Evolutionary conservation across 2,888 invertebrate genomes (phyloP), one percentile per base, ranked within the genome.

Genomic region (Oegoconia quadripuncta): DNA sequence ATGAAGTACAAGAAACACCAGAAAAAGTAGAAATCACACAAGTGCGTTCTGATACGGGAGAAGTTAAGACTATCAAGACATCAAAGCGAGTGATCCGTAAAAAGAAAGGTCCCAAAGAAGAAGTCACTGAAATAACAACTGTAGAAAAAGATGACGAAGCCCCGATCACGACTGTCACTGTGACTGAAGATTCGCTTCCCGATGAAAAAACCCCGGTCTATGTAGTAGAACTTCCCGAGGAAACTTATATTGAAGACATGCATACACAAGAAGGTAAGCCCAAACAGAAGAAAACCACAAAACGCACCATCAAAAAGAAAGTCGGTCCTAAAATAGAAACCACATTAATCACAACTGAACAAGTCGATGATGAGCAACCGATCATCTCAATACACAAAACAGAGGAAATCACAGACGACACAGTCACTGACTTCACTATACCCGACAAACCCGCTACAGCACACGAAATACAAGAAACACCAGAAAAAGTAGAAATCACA

Each of bases 11-110:
- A 34, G 57, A 64, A 25, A n/a, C 13, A 13, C 30, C 83, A 26
- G 74, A 79, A 53, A 60, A 76, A 50, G 69, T 82, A 1, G 71
- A 77, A 50, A 64, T 74, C 3, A 56, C 60, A 2, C 64, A 48
- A 43, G 55, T 66, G 4, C 48, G 56, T 22, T 70, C 64, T 8
- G 62, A 48, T 23, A 12, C 40, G 3, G 42, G 46, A 9, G 42
- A 48, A n/a, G 32, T 22, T 12, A 47, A 45, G 9, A 46, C 46
- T 1, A 37, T 48, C 5, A 50, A 46, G 28, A 50, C 46, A 0
- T 47, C 46, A 0, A 52, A 47, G 31, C 46, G 47, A 1, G 59
- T 3, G 60, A 27, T 55, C 3, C 52, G 44, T 59, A 75, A 46
- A 52, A 55, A 40, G 52, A 44, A 29, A 50, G 58, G 60, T 1